phyloP scores from a whole-genome alignment of 2,113 vertebrate genomes.

The Ceuthmochares aereus region DNA sequence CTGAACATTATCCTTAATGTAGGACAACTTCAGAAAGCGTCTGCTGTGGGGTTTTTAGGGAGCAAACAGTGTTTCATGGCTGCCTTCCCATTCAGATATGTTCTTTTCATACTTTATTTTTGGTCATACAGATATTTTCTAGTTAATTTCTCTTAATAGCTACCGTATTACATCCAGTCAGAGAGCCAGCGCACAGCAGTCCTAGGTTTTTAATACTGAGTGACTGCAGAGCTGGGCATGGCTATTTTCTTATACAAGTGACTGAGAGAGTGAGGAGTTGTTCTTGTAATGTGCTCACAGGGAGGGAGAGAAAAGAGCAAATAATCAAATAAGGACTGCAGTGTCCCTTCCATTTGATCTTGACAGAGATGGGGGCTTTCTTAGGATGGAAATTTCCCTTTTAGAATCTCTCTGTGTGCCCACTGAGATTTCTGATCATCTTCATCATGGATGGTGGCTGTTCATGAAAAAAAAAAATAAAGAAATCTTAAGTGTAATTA shows the following conservation, averaged over 20 bases:
- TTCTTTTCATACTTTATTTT: neutral
- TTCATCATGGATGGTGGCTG: neutral
- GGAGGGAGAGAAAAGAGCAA: neutral
- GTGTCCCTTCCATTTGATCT: neutral
- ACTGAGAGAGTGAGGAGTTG: neutral
- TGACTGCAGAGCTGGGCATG: neutral
- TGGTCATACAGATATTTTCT: neutral
- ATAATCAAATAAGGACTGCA: neutral
- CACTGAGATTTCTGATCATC: neutral
- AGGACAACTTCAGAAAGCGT: neutral
- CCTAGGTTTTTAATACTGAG: neutral
- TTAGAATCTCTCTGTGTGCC: neutral
- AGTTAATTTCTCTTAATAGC: slow-evolving; percentile 12
- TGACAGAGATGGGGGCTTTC: neutral
- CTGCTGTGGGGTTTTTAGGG: neutral
- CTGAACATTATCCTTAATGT: fast-evolving
- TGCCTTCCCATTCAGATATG: neutral
- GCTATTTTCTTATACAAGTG: neutral
- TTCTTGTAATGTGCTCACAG: neutral
- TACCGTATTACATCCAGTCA: neutral
- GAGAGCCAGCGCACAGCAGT: neutral
- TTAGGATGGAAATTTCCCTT: neutral
- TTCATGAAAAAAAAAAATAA: neutral
- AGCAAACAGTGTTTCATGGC: neutral
- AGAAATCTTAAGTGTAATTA: neutral